Base-by-base conservation (phyloP, 2,797 vertebrate species). In the Sebastes steindachneri region DNA sequence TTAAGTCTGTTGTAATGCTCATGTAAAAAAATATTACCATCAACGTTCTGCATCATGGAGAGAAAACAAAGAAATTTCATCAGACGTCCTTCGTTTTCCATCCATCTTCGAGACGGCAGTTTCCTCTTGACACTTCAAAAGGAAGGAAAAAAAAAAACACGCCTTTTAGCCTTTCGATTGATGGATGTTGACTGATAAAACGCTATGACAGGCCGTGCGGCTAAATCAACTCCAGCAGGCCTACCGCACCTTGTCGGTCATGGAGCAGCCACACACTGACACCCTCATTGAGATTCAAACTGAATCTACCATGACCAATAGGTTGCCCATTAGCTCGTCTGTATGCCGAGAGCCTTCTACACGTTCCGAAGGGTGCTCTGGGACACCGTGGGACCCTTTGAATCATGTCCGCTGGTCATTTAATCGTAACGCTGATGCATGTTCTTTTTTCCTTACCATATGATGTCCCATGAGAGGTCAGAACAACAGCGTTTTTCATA, bases 281-380 rank as follows among this genome's bases (percentile, higher is more conserved):
- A 88, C 87, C 87, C 94, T 95, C 94, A 95, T 94, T 94, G 91
- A 93, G 92, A 95, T 95, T 95, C 94, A 91, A 87, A 86, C 90
- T 69, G 92, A 93, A 90, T 93, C 91, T 88, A 93, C 92, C 94
- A 86, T 94, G 93, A 95, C 94, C 94, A 92, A 93, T 94, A 88
- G 92, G 90, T 91, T 93, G 92, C 91, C 93, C 94, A 95, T 95
- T 95, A 95, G 92, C 94, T 88, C 80, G 90, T 90, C 93, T 94
- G 91, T 93, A 91, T 92, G 89, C 93, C 79, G 84, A 83, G 86
- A 91, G 86, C 89, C 86, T 89, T 88, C 86, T 63, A 90, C 92
- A 90, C 86, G 93, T 95, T 95, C 94, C 94, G 74, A 86, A 91
- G 91, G 91, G 71, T 91, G 93, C 92, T 83, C 91, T 74, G 92